Evolutionary conservation across 2,797 vertebrate genomes (phyloP).

Genomic region (Thalassophryne amazonica): DNA sequence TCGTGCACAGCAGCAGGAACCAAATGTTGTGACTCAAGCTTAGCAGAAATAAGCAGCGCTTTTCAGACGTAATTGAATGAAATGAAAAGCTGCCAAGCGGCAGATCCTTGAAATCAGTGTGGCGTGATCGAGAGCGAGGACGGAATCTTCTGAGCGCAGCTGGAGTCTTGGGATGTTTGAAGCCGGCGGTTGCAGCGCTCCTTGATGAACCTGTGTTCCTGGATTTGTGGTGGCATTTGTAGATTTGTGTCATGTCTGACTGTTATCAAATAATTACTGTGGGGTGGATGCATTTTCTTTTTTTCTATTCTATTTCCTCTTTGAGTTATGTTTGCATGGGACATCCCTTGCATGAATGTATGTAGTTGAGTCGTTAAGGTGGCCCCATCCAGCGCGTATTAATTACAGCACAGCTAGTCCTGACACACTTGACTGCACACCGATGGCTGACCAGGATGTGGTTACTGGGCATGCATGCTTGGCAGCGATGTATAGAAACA

Average conservation of each 20-base stretch:
- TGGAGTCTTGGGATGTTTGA: slow-evolving; percentile 47
- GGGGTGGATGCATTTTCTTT: too few species aligned
- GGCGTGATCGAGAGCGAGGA: slow-evolving; percentile 60
- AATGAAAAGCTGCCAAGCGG: slow-evolving; percentile 63
- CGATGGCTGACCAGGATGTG: slow-evolving; percentile 40
- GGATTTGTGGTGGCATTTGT: slow-evolving; percentile 34
- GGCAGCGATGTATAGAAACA: slow-evolving; percentile 6
- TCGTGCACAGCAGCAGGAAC: slow-evolving; percentile 31
- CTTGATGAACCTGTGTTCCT: slow-evolving; percentile 39
- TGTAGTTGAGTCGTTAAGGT: slow-evolving; percentile 18
- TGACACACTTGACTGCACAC: slow-evolving; percentile 35
- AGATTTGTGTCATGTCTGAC: slow-evolving; percentile 37
- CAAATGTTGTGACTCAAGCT: slow-evolving; percentile 42
- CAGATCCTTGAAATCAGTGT: slow-evolving; percentile 65
- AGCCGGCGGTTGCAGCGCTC: slow-evolving; percentile 26
- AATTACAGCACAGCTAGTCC: slow-evolving; percentile 47
- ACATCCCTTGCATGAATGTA: slow-evolving; percentile 11
- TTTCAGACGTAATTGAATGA: slow-evolving; percentile 63
- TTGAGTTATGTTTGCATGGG: neutral
- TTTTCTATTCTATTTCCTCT: too few species aligned
- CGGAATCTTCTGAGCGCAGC: slow-evolving; percentile 57
- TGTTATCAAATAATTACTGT: slow-evolving; percentile 27
- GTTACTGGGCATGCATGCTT: slow-evolving; percentile 14
- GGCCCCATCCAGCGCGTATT: slow-evolving; percentile 36
- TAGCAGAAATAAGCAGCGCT: slow-evolving; percentile 43